Evolutionary conservation across 2,797 vertebrate genomes (phyloP).

Genomic region (Coracias cyanogaster): DNA sequence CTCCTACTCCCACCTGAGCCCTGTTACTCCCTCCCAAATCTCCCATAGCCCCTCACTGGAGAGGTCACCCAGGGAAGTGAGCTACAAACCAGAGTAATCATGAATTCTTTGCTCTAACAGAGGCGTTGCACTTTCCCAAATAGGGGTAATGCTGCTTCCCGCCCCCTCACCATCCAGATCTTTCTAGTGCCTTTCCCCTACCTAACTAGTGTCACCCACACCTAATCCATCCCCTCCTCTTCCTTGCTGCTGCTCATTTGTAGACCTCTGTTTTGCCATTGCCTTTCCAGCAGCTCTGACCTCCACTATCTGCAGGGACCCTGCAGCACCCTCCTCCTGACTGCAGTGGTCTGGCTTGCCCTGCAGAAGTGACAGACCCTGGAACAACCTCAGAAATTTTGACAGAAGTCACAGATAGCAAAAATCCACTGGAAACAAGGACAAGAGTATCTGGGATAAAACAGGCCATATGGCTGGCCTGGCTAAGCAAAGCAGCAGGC

Average conservation of each 20-base stretch:
- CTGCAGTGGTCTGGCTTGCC: background rate
- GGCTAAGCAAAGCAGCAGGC: background rate
- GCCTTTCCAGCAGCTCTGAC: background rate
- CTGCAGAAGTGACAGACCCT: background rate
- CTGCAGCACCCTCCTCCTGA: background rate
- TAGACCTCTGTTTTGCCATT: background rate
- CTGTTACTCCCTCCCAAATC: background rate
- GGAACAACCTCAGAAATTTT: background rate
- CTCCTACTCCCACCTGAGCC: background rate
- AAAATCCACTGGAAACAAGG: background rate
- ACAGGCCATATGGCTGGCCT: background rate
- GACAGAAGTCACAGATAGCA: background rate
- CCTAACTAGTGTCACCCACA: background rate
- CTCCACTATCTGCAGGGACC: background rate
- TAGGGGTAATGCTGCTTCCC: background rate
- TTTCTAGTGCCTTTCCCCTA: background rate
- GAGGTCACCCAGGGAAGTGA: background rate
- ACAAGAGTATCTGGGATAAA: background rate
- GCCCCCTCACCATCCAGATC: background rate
- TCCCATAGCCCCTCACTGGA: background rate
- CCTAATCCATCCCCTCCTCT: background rate
- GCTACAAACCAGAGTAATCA: background rate
- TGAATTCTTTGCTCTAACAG: background rate
- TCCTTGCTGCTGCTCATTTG: background rate
- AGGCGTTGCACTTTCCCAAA: background rate